Evolutionary conservation across 2,797 vertebrate species (phyloP), one percentile per base, ranked within the genome.

Genomic region (Smutsia temminckii): DNA sequence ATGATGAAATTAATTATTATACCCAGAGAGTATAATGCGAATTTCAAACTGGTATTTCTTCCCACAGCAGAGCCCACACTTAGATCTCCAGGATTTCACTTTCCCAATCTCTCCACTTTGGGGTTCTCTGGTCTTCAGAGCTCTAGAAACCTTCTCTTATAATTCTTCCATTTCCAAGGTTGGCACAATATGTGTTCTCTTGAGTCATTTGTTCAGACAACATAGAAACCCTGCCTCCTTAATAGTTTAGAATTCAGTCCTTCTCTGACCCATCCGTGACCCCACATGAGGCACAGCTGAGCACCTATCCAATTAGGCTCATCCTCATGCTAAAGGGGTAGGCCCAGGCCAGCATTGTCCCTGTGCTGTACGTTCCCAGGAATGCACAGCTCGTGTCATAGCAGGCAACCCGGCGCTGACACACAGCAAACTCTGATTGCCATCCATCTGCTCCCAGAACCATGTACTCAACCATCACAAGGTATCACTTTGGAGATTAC

Each of bases 401-500:
- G 84, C 57, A 89, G 66, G 59, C 23, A 51, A 77, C 68, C 89
- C 72, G 75, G 79, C 1, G 1, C 86, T 93, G 80, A 95, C 86
- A 89, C 21, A 79, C 16, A 51, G 75, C 49, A 95, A 86, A 79
- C 59, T 40, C 46, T 34, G 37, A 92, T 12, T 78, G 34, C 87
- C 91, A 95, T 97, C 94, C 94, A 59, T 94, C 94, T 94, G 63
- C 53, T 78, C 69, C 85, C 83, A 77, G 92, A 89, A 92, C 86
- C 90, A 83, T 95, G 93, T 86, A 94, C 81, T 74, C 66, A 83
- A 72, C 68, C 87, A 94, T 94, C 87, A 90, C 64, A 96, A 91
- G 94, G 34, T 92, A 85, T 95, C 97, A 96, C 69, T 75, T 20
- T 78, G 86, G 75, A 40, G 40, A 80, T 97, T 96, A 96, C 93